Conservation (phyloP, 1,140 invertebrate species). For the Venturia canescens region DNA sequence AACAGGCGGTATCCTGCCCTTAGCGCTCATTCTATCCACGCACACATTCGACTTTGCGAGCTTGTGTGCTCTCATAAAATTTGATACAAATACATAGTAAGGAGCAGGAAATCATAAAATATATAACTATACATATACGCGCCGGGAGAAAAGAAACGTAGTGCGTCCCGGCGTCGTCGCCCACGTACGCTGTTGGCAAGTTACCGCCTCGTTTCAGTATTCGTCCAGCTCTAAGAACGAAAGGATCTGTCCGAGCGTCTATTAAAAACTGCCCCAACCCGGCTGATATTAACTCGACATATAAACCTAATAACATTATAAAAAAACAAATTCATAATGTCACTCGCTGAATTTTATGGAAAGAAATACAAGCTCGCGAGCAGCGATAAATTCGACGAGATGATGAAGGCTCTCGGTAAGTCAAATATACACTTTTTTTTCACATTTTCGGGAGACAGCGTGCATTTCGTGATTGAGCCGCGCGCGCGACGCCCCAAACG, state of each 20-base stretch:
- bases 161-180: not conserved
- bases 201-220: conserved; percentile 42
- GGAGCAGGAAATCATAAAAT: no score
- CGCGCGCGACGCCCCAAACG: no score
- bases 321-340: conserved; percentile 50
- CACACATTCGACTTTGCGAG: not conserved
- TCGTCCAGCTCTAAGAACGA: conserved; percentile 38
- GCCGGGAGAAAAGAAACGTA: no score
- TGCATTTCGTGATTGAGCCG: conserved; percentile 13
- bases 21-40: not conserved
- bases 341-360: conserved; percentile 73
- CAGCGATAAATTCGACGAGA: conserved; percentile 92
- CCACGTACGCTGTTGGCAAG: conserved; percentile 25
- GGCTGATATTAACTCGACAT: not conserved
- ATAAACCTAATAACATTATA: conserved; percentile 18
- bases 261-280: not conserved
- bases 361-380: conserved; percentile 87
- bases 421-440: conserved; percentile 55
- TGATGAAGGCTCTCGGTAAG: conserved; percentile 91
- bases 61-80: no score
- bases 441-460: not conserved
- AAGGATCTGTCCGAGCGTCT: conserved; percentile 1
- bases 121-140: no score
- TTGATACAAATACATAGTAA: no score
- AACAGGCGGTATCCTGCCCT: not conserved